Conservation (phyloP, 2,888 invertebrate genomes). For the Rapana venosa region DNA sequence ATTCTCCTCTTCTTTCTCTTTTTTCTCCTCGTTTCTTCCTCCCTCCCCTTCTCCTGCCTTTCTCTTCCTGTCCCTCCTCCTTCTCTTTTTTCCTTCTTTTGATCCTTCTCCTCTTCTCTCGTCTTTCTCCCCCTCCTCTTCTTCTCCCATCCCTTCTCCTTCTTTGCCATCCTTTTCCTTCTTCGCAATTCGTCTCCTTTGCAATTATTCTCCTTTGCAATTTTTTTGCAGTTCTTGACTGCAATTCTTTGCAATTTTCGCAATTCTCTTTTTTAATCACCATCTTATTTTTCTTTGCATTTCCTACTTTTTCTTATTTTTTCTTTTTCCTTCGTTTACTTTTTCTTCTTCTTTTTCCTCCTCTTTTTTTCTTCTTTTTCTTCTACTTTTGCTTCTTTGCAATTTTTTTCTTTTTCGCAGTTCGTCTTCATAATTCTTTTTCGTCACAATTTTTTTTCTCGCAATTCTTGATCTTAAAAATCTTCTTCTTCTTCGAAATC, state of each 20-base stretch:
- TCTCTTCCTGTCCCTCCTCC: too few relatives aligned
- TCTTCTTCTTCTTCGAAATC: neutral
- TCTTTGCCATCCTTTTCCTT: too few relatives aligned
- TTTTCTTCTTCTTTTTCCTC: neutral
- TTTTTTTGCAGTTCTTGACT: neutral
- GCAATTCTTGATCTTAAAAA: neutral
- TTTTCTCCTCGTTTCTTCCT: neutral
- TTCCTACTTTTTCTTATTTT: neutral
- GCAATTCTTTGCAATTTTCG: neutral
- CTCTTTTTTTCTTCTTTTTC: neutral
- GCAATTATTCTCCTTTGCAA: neutral
- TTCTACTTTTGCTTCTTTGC: neutral
- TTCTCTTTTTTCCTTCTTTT: too few relatives aligned
- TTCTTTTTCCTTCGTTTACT: neutral
- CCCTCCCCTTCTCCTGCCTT: neutral
- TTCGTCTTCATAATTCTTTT: neutral
- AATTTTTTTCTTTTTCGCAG: neutral
- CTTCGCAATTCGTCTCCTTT: neutral
- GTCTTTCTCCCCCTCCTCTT: neutral
- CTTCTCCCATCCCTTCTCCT: too few relatives aligned
- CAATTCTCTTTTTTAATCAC: neutral
- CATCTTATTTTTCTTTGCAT: neutral
- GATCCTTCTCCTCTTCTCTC: neutral
- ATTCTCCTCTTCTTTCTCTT: neutral
- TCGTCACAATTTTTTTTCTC: neutral